Evolutionary conservation across 2,888 invertebrate genomes (phyloP), one percentile per base, ranked within the genome.

Genomic region (Ormyrus thymus): DNA sequence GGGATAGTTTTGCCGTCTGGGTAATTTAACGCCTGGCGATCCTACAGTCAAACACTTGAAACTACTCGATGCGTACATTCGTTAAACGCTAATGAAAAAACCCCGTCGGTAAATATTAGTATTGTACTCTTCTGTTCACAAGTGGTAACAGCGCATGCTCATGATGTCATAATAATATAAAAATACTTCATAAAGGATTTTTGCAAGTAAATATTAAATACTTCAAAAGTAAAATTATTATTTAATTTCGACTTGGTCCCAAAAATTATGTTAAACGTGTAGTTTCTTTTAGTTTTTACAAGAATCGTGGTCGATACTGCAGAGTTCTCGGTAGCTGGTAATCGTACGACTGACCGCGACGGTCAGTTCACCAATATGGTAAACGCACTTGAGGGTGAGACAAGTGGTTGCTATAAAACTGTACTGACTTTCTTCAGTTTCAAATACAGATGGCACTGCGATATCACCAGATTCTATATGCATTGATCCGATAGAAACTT

Each of bases 11-110:
- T n/a, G n/a, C n/a, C n/a, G n/a, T n/a, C n/a, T n/a, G n/a, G n/a
- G n/a, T n/a, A 66, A 70, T 53, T 71, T 55, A 65, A 68, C 80
- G 64, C 55, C 53, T 65, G 61, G 83, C 85, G 83, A 85, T 73
- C 84, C 85, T 85, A 68, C 5, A 45, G 84, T 68, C 48, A 66
- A 85, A 78, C 45, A 58, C 62, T 78, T 59, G 80, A 78, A 85
- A 82, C 84, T 78, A 59, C 59, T 74, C 55, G 74, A 78, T 43
- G 10, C 13, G 0, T 50, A 50, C 48, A 56, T 64, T 80, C n/a
- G 50, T 62, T 29, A 29, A 29, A 29, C 29, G 29, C 29, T 29
- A n/a, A 11, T 62, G n/a, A 4, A 53, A 50, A 9, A 13, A 15
- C 74, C 45, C 80, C 2, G 74, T 72, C 76, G 80, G 73, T 80